phyloP scores from a whole-genome alignment of 2,797 vertebrate species.

The Gallinago stenura region DNA sequence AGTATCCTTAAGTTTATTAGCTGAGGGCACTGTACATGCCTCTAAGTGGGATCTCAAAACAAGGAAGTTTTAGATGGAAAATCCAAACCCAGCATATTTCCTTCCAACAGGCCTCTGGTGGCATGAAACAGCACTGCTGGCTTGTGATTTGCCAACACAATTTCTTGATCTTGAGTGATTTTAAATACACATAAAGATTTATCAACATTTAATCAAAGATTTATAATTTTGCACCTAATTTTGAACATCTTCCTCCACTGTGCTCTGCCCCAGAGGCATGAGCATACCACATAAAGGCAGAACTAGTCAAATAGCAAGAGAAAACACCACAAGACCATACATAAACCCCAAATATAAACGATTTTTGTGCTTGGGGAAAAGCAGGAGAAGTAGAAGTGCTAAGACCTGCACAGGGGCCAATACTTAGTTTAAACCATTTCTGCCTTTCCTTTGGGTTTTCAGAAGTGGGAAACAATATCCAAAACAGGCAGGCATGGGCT shows the following conservation, averaged over 20 bases:
- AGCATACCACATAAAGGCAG: neutral
- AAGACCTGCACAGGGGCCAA: neutral
- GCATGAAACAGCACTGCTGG: neutral
- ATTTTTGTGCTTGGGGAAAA: neutral
- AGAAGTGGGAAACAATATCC: neutral
- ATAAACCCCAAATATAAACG: neutral
- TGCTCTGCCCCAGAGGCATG: neutral
- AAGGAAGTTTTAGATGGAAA: neutral
- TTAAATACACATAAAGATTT: neutral
- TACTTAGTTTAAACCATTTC: neutral
- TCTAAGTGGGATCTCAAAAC: neutral
- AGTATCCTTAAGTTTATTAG: neutral
- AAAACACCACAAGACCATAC: conserved; percentile 4
- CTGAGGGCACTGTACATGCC: neutral
- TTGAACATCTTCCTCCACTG: neutral
- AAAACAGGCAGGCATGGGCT: neutral
- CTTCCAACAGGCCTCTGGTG: neutral
- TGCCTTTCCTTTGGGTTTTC: neutral
- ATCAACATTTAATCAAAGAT: neutral
- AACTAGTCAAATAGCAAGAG: neutral
- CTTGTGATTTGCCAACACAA: neutral
- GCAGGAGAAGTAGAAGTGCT: neutral
- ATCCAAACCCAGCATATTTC: neutral
- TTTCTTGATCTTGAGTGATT: neutral
- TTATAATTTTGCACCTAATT: conserved; percentile 21